These are phyloP conservation scores for Melanotaenia pygmaea DNA, from an alignment of 2,797 vertebrate genomes.

Conservation along the genomic window DNA sequence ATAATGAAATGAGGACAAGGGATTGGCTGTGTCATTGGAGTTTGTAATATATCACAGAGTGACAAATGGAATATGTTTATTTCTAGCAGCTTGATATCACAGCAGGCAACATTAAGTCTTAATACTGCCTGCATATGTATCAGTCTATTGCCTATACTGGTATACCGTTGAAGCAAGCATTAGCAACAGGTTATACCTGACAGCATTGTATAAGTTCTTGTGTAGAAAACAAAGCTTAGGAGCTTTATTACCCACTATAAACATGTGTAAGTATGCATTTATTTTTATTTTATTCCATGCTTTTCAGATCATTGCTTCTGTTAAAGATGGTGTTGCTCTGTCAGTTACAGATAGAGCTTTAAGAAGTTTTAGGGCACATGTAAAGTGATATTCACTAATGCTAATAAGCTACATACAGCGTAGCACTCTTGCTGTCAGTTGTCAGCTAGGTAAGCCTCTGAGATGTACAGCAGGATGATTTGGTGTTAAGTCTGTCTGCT, in stretches of 20 bases:
- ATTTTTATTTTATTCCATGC: constrained; percentile 21
- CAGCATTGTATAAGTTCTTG: constrained; percentile 7
- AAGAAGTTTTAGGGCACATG: constrained; percentile 47
- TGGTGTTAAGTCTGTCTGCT: constrained; percentile 77
- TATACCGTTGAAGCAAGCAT: constrained; percentile 17
- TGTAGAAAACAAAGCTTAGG: constrained; percentile 27
- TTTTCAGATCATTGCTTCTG: constrained; percentile 19
- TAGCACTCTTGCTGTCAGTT: constrained; percentile 57
- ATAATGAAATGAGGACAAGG: constrained; percentile 48
- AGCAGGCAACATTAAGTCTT: constrained; percentile 60
- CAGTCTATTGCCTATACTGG: constrained; percentile 22
- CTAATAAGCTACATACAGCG: constrained; percentile 60
- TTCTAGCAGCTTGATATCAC: constrained; percentile 60
- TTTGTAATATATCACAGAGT: constrained; percentile 49
- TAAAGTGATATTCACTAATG: constrained; percentile 66
- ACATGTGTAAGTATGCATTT: constrained; percentile 4
- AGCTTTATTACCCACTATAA: constrained; percentile 19
- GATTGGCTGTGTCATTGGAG: constrained; percentile 58
- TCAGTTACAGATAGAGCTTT: constrained; percentile 52
- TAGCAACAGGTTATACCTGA: constrained; percentile 53
- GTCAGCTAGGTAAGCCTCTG: constrained; percentile 72
- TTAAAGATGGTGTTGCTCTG: constrained; percentile 35
- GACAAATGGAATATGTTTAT: constrained; percentile 66
- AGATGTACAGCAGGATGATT: constrained; percentile 70
- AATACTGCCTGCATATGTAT: constrained; percentile 40